These are phyloP conservation scores for Morone chrysops DNA, from an alignment of 2,113 vertebrate genomes.

Conservation along the genomic window DNA sequence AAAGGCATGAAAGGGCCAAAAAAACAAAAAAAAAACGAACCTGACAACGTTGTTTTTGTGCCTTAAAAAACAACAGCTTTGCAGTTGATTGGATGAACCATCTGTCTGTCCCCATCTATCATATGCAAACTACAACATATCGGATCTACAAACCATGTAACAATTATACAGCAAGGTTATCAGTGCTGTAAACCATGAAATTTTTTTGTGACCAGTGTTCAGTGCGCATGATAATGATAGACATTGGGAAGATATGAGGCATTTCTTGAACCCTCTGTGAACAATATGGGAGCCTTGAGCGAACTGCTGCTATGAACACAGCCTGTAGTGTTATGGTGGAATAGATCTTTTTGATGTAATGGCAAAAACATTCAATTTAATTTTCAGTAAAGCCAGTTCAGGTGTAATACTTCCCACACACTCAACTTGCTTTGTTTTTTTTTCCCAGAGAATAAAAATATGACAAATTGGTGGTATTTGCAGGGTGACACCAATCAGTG, in stretches of 20 bases:
- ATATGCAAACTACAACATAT: no score
- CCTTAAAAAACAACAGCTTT: no score
- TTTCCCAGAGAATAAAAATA: background rate
- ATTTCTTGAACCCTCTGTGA: background rate
- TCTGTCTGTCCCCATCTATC: no score
- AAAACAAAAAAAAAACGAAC: no score
- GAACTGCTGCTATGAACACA: background rate
- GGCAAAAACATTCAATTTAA: background rate
- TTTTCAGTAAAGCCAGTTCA: constrained; percentile 20
- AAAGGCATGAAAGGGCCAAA: no score
- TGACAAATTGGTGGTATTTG: constrained; percentile 19
- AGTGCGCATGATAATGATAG: background rate
- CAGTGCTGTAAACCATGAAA: background rate
- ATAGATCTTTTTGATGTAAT: background rate
- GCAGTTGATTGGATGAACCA: no score
- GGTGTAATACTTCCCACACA: background rate
- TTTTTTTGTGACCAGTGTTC: background rate
- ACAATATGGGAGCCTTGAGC: background rate
- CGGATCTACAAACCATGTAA: no score
- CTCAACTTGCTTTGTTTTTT: constrained; percentile 1
- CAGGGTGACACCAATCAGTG: background rate
- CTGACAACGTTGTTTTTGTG: no score
- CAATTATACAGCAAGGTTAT: no score
- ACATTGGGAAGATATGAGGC: background rate
- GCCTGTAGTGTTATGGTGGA: background rate